These are phyloP conservation scores for Aleiodes leptofemur DNA, from an alignment of 2,888 invertebrate species.

Conservation along the genomic window DNA sequence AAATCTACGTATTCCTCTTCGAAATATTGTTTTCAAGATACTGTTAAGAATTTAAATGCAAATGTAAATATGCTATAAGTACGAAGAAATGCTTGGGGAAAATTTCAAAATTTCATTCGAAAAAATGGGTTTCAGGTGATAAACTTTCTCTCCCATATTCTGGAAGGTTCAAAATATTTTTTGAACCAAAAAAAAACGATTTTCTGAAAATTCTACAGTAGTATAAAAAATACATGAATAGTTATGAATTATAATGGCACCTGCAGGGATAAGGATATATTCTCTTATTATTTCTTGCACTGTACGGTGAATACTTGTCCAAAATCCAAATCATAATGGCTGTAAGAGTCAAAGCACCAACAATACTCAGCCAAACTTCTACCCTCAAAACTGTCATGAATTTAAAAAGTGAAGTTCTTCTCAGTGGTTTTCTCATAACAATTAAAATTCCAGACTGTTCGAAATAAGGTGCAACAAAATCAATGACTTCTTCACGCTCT, in stretches of 20 bases:
- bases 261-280: constrained; percentile 88
- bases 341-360: constrained; percentile 87
- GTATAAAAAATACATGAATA: too few species aligned
- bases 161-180: too few species aligned
- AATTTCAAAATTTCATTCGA: too few species aligned
- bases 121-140: too few species aligned
- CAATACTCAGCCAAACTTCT: constrained; percentile 93
- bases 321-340: constrained; percentile 92
- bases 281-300: constrained; percentile 87
- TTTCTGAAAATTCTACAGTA: too few species aligned
- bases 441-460: constrained; percentile 95
- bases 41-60: too few species aligned
- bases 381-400: constrained; percentile 93
- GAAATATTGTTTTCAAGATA: too few species aligned
- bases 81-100: too few species aligned
- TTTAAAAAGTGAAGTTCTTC: constrained; percentile 90
- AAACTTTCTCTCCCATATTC: too few species aligned
- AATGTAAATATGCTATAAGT: too few species aligned
- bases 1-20: too few species aligned
- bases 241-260: constrained; percentile 66
- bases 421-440: constrained; percentile 88
- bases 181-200: too few species aligned
- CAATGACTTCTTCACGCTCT: constrained; percentile 91
- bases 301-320: constrained; percentile 93
- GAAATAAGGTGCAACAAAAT: constrained; percentile 93